Evolutionary conservation across 1,140 invertebrate genomes (phyloP).

Genomic region (Drosophila orosa): DNA sequence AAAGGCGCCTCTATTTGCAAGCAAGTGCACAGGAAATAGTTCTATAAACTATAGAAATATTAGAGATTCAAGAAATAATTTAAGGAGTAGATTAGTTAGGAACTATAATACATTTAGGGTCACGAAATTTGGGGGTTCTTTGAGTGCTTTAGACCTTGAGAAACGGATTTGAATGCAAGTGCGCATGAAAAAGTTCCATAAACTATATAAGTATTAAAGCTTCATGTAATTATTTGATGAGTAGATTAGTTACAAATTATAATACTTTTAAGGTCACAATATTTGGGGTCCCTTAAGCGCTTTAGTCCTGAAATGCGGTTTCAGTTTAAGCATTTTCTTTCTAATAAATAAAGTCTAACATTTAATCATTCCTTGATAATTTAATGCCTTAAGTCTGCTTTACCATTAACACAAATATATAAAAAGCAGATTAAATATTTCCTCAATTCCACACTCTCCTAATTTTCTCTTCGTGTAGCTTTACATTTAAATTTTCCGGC

Average conservation of each 20-base stretch:
- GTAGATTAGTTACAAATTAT: neutral
- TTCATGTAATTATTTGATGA: neutral
- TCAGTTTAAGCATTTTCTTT: neutral
- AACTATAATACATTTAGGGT: neutral
- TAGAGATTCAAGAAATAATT: accelerated
- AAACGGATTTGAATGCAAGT: neutral
- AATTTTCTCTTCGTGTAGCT: slow-evolving; percentile 5
- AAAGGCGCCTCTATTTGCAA: neutral
- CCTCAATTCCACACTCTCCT: neutral
- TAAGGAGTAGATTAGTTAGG: neutral
- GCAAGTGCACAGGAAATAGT: neutral
- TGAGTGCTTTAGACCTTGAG: neutral
- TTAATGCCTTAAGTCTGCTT: too few species aligned
- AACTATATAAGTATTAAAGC: neutral
- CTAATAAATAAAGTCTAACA: neutral
- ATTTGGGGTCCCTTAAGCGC: neutral
- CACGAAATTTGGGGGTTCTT: neutral
- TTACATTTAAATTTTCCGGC: slow-evolving; percentile 37
- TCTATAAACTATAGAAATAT: neutral
- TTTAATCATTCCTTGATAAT: neutral
- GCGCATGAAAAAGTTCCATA: neutral
- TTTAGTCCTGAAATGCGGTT: neutral
- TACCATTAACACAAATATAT: neutral
- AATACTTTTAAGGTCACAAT: neutral
- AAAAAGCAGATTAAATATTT: neutral